Evolutionary conservation across 2,113 vertebrate species (phyloP).

Genomic region (Leptobrachium ailaonicum): DNA sequence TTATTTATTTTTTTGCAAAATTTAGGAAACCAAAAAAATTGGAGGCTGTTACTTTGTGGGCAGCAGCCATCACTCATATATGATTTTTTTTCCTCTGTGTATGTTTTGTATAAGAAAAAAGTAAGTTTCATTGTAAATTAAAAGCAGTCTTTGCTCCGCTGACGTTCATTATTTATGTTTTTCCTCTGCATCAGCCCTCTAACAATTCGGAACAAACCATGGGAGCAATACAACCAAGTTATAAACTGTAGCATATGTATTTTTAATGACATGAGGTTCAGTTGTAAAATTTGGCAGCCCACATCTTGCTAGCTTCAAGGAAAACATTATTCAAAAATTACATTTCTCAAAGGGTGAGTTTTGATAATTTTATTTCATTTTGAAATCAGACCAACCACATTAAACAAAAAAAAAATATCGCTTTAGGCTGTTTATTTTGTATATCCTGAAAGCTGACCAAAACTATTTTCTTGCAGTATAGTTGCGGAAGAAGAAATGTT

Average conservation of each 20-base stretch:
- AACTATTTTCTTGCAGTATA: constrained; percentile 28
- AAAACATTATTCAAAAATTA: constrained; percentile 36
- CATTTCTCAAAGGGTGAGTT: constrained; percentile 11
- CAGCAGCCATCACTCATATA: no score
- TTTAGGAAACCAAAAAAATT: no score
- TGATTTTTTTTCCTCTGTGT: no score
- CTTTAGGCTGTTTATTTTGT: no score
- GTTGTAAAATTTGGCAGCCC: not conserved
- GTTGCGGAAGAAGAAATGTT: not conserved
- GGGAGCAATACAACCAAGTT: constrained; percentile 24
- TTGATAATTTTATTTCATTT: constrained; percentile 15
- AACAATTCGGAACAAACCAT: constrained; percentile 1
- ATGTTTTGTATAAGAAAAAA: not conserved
- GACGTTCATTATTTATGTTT: constrained; percentile 4
- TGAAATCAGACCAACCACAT: constrained; percentile 39
- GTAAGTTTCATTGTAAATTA: not conserved
- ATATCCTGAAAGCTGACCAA: no score
- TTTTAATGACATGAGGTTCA: constrained; percentile 37
- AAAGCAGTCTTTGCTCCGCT: not conserved
- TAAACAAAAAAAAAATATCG: constrained; percentile 47
- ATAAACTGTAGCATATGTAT: constrained; percentile 43
- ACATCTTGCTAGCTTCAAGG: constrained; percentile 25
- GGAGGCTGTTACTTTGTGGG: no score
- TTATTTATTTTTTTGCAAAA: no score
- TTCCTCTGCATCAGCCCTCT: constrained; percentile 12